Evolutionary conservation across 1,140 invertebrate genomes (phyloP).

Genomic region (Scaptodrosophila lebanonensis): DNA sequence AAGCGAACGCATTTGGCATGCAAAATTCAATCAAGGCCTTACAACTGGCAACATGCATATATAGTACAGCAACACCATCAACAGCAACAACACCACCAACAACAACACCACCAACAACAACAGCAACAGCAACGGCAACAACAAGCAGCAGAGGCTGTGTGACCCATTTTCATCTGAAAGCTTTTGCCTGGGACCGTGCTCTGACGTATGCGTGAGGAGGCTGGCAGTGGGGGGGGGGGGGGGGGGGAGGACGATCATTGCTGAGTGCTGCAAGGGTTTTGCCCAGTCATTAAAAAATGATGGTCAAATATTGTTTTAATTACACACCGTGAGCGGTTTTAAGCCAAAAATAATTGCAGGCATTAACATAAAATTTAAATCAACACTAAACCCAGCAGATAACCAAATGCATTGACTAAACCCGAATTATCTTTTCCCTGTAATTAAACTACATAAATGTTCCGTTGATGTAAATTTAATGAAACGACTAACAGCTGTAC

Average conservation of each 20-base stretch:
- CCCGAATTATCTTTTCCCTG: no score
- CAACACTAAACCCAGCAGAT: no score
- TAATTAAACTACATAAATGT: no score
- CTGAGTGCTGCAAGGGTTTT: slow-evolving; percentile 17
- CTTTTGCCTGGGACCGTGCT: slow-evolving; percentile 64
- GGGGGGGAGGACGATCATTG: background rate
- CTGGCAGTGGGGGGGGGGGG: background rate
- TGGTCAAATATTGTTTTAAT: slow-evolving; percentile 53
- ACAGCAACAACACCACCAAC: slow-evolving; percentile 21
- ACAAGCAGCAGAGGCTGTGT: slow-evolving; percentile 33
- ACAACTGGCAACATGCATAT: slow-evolving; percentile 31
- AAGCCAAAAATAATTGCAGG: slow-evolving; percentile 16
- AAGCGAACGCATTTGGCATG: slow-evolving; percentile 55
- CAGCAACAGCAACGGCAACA: slow-evolving; percentile 23
- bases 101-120: slow-evolving; percentile 26
- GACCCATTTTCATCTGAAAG: slow-evolving; percentile 67
- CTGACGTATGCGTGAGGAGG: slow-evolving; percentile 54
- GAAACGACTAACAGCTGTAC: no score
- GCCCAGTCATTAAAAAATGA: slow-evolving; percentile 69
- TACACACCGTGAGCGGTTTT: slow-evolving; percentile 1
- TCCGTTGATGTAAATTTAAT: no score
- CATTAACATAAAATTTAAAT: no score
- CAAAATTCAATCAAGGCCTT: slow-evolving; percentile 61
- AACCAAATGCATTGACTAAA: no score
- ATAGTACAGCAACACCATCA: slow-evolving; percentile 25